phyloP scores from a whole-genome alignment of 2,113 vertebrate species.

The Collichthys lucidus region DNA sequence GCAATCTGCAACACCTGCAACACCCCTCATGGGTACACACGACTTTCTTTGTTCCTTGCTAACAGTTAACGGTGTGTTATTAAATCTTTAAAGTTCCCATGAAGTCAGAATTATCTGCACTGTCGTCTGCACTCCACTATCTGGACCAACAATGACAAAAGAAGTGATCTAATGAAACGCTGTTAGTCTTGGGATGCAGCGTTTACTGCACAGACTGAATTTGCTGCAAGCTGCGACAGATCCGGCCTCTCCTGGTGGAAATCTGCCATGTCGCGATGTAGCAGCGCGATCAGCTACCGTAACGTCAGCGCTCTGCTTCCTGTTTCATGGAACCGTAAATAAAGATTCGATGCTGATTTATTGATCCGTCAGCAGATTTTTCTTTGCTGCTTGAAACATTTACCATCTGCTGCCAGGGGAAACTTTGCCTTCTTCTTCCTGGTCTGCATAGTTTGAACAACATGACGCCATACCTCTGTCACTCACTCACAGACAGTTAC shows the following conservation, averaged over 20 bases:
- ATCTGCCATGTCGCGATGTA: no score
- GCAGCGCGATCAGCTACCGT: no score
- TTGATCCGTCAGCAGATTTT: neutral
- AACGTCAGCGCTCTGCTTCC: no score
- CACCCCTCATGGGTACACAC: conserved; percentile 45
- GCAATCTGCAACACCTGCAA: conserved; percentile 6
- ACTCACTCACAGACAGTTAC: neutral
- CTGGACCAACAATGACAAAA: no score
- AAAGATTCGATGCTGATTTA: neutral
- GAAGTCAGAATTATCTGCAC: no score
- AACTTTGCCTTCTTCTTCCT: neutral
- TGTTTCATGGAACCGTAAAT: neutral
- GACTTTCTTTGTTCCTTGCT: neutral
- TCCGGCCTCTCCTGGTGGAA: no score
- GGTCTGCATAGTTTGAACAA: neutral
- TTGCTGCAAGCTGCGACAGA: no score
- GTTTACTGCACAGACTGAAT: no score
- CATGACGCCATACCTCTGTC: neutral
- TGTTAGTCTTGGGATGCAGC: no score
- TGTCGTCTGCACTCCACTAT: no score
- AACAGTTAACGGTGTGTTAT: rapidly evolving
- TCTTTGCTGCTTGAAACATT: neutral
- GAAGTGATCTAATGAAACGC: no score
- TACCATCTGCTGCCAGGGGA: neutral
- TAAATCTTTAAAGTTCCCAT: no score